Conservation (phyloP, 1,140 invertebrate genomes). For the Pachyrhynchus sulphureomaculatus region DNA sequence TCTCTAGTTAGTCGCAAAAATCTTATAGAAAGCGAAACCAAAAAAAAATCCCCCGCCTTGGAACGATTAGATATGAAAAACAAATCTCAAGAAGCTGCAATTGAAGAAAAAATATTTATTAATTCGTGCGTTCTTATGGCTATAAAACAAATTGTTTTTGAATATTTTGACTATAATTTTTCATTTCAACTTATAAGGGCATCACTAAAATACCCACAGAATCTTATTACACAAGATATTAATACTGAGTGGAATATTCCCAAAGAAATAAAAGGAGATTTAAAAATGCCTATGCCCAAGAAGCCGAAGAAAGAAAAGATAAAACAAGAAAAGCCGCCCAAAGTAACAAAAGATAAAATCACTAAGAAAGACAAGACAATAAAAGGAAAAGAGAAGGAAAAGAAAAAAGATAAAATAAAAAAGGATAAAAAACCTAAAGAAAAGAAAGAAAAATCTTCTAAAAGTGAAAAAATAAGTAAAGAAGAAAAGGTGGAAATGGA, state of each 20-base stretch:
- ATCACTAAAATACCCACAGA: slow-evolving; percentile 28
- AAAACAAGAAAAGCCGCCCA: slow-evolving; percentile 13
- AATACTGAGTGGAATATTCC: slow-evolving; percentile 39
- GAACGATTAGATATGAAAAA: too few species aligned
- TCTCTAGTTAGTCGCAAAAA: not conserved
- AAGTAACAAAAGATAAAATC: not conserved
- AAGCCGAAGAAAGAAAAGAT: slow-evolving; percentile 28
- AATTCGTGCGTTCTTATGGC: slow-evolving; percentile 14
- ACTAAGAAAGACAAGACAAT: slow-evolving; percentile 17
- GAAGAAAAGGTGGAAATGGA: slow-evolving; percentile 35
- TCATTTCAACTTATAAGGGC: slow-evolving; percentile 27
- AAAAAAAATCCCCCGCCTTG: not conserved
- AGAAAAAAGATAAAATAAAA: slow-evolving; percentile 15
- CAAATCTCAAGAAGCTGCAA: too few species aligned
- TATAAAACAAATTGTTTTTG: slow-evolving; percentile 21
- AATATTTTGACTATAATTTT: slow-evolving; percentile 32
- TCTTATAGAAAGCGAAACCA: not conserved
- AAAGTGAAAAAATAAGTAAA: slow-evolving; percentile 28
- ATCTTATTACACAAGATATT: slow-evolving; percentile 35
- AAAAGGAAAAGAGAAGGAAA: slow-evolving; percentile 4
- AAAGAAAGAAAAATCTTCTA: slow-evolving; percentile 19
- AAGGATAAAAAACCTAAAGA: slow-evolving; percentile 6
- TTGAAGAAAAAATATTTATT: not conserved
- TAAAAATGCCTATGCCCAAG: slow-evolving; percentile 27
- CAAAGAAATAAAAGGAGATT: slow-evolving; percentile 34